Evolutionary conservation across 2,113 vertebrate genomes (phyloP), one percentile per base, ranked within the genome.

Genomic region (Urocitellus parryii): DNA sequence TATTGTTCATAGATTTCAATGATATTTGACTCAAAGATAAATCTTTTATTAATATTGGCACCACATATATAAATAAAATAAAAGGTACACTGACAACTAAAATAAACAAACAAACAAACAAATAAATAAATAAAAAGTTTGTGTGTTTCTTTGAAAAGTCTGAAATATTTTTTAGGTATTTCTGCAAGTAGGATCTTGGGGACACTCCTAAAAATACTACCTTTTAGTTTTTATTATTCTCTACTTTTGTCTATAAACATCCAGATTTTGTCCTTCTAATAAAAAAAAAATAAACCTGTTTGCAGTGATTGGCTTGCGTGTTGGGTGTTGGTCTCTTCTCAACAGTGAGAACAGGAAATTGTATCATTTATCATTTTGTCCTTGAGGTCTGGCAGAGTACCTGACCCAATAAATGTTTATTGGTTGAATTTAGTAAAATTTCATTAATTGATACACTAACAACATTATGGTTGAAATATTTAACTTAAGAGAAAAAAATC

Each of bases 401-500:
- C 82, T 91, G 87, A 53, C 83, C 93, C 70, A 63, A 82, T 83
- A 95, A 88, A 77, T 84, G 76, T 90, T 97, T 95, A 80, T 87
- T 95, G 94, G 91, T 76, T 96, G 94, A 88, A 91, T 90, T 95
- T 93, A 94, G 92, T 91, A 97, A 97, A 97, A 96, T 78, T 76
- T 96, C 74, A 95, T 92, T 97, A 88, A 90, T 51, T 94, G 95
- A 94, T 95, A 95, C 25, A 65, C 72, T 91, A 95, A 88, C 87
- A 95, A 74, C 39, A 93, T 63, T 93, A 76, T 58, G 85, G 89
- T 88, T 84, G 27, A 74, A 91, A 97, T 96, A 92, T 96, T 96
- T 97, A 96, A 95, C 83, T 86, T 95, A 93, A 91, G 95, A 94
- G 93, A 88, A 98, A 51, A 45, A 97, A 97, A 92, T 95, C 87